Base-by-base conservation (phyloP, 92 coral and sea anemone genomes). In the Phenganax subtilis region DNA sequence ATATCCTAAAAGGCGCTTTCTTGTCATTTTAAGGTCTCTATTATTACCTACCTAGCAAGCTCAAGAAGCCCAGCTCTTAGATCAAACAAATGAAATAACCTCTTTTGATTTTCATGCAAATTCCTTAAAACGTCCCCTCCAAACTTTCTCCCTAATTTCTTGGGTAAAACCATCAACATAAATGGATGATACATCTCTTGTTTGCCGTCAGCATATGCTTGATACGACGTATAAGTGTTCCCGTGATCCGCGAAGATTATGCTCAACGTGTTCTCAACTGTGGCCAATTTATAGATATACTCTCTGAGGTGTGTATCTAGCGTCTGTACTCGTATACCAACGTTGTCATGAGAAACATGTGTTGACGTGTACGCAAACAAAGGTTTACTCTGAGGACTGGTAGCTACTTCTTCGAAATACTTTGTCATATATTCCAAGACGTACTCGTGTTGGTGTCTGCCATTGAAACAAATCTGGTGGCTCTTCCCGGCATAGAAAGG, bases 391-490 rank as follows among this genome's bases (percentile, higher is more conserved):
- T 73, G 72, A 8, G 86, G 61, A 30, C 77, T 81, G 20, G 73
- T 10, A 8, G 74, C 54, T n/a, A 91, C 77, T 15, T 89, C 91
- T 55, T 76, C 72, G 28, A 93, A 27, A 44, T 68, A 84, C 58
- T 88, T 91, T 28, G 56, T 80, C 71, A 85, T 77, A 53, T 93
- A 93, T 51, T 87, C 76, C 0, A 90, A 80, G 58, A 89, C 75
- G 74, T 91, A 91, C 7, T 87, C 47, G 87, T 93, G 97, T 55
- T 93, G 96, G 67, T 87, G 87, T 73, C 88, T 81, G 58, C 93
- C 97, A 54, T 89, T 93, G 88, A 86, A 93, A 82, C 97, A 93
- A 55, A 93, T 89, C 68, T 89, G 91, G 60, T 88, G 88, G 6
- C 86, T 88, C 3, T 66, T 44, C 14, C 91, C 87, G 10, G 92